phyloP scores from a whole-genome alignment of 2,113 vertebrate species.

The Lota lota region DNA sequence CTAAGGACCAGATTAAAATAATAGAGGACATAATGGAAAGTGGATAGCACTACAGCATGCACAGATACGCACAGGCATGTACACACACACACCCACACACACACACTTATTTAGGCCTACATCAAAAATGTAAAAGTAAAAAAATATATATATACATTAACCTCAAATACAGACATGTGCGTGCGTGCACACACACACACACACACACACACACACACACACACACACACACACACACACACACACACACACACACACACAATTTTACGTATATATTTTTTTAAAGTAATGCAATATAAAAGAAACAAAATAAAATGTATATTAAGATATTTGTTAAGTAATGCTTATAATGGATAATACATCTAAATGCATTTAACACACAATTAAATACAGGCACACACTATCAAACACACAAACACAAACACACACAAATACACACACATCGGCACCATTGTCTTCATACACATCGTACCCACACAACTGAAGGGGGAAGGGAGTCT shows the following conservation, averaged over 20 bases:
- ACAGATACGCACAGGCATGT: not conserved
- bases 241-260: not conserved
- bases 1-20: conserved; percentile 7
- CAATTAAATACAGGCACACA: not conserved
- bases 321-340: too few relatives aligned
- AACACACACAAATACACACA: not conserved
- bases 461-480: not conserved
- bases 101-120: not conserved
- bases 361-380: not conserved
- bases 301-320: too few relatives aligned
- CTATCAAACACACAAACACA: not conserved
- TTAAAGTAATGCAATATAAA: too few relatives aligned
- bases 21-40: not conserved
- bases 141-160: not conserved
- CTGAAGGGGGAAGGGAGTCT: conserved; percentile 8
- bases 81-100: not conserved
- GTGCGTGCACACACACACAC: not conserved
- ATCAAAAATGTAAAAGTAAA: not conserved
- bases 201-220: not conserved
- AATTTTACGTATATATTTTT: too few relatives aligned
- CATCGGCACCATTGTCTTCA: not conserved
- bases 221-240: conserved; percentile 1
- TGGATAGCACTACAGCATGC: not conserved
- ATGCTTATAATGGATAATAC: too few relatives aligned
- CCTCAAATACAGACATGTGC: too few relatives aligned